These are phyloP conservation scores for Diabrotica virgifera DNA, from an alignment of 1,140 invertebrate species.

Conservation along the genomic window DNA sequence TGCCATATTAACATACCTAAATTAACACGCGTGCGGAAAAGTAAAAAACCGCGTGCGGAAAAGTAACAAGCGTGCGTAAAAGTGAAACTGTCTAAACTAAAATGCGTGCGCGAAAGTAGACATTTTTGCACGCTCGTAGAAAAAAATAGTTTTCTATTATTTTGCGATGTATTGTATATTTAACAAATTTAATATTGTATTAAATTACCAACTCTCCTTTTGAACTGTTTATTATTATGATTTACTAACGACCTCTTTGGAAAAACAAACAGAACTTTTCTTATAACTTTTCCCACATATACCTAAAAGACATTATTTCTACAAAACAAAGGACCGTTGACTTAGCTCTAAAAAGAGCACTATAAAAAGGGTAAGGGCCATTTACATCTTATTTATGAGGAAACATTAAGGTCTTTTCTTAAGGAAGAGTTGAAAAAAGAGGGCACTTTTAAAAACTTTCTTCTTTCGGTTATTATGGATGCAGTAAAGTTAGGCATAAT, in stretches of 20 bases:
- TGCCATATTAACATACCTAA: no score
- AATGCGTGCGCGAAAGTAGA: no score
- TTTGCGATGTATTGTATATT: no score
- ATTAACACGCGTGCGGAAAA: no score
- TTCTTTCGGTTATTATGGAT: background rate
- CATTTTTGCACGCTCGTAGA: no score
- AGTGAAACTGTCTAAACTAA: no score
- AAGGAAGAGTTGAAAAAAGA: conserved; percentile 2
- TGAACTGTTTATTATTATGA: no score
- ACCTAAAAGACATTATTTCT: conserved; percentile 14
- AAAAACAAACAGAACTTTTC: conserved; percentile 7
- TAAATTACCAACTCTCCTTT: no score
- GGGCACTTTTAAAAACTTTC: background rate
- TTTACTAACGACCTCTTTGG: background rate
- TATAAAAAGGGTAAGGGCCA: conserved; percentile 13
- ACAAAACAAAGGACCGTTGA: conserved; percentile 12
- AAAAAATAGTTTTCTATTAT: no score
- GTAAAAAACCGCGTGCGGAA: no score
- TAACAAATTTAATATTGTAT: no score
- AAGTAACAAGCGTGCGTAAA: no score
- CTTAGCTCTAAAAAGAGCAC: conserved; percentile 9
- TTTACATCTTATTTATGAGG: conserved; percentile 15
- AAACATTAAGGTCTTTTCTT: conserved; percentile 9
- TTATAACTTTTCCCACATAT: conserved; percentile 9
- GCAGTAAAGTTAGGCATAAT: background rate